Evolutionary conservation across 2,113 vertebrate species (phyloP), one percentile per base, ranked within the genome.

Genomic region (Oxyruncus cristatus): DNA sequence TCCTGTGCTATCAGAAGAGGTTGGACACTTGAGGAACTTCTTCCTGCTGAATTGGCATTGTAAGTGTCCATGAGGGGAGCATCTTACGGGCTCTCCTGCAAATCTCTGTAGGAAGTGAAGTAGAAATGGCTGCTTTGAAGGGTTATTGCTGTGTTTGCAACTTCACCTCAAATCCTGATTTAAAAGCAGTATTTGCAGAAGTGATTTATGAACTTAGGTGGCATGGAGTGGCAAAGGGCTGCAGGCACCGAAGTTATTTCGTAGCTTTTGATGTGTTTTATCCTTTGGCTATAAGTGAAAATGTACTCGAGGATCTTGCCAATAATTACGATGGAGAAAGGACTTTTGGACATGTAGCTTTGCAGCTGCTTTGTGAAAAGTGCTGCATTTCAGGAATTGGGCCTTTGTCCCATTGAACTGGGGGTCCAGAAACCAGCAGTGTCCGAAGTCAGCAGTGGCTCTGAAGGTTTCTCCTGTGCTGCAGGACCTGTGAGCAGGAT

Each of bases 31-130:
- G 8, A 52, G 61, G 46, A 92, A 37, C 61, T 62, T 27, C 32
- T 67, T 88, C 37, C 21, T 2, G 4, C 50, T 70, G 49, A 74
- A 89, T n/a, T 77, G 68, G 17, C 8, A 15, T 24, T 79, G 58
- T 23, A 39, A 55, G 6, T 4, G 4, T 70, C 33, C 0, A 1
- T 9, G 33, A 35, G 59, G 14, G 2, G 14, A 80, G 42, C 0
- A 4, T 44, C 32, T 56, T 20, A 3, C 11, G 4, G 15, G 7
- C 19, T 81, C 6, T 77, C 14, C 72, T 17, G 9, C 21, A 44
- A 22, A 39, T n/a, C 0, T 0, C 53, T 82, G 71, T 20, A 37
- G 35, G 30, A 52, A 14, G 4, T 58, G 21, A 28, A 65, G 67
- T 17, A 50, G 28, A n/a, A 80, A 19, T 56, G 39, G 18, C 3